Evolutionary conservation across 2,888 invertebrate genomes (phyloP).

Genomic region (Rugalucina vietnamica): DNA sequence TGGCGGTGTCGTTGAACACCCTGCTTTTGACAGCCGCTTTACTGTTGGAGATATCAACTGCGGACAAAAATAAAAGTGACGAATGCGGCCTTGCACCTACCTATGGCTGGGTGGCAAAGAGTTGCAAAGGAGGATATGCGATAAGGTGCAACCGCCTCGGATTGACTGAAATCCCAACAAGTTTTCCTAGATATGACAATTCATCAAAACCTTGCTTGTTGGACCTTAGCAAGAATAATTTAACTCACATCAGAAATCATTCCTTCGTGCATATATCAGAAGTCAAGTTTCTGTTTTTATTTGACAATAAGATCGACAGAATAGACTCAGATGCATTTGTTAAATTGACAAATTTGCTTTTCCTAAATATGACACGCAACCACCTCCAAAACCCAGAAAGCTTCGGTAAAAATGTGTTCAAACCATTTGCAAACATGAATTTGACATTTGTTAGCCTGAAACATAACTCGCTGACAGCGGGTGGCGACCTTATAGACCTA

Average conservation of each 20-base stretch:
- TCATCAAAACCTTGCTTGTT: background rate
- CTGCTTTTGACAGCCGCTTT: too few species aligned
- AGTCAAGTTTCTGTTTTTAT: constrained; percentile 18
- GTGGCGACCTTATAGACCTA: background rate
- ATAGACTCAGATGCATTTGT: constrained; percentile 32
- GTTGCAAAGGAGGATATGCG: background rate
- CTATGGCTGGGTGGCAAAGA: background rate
- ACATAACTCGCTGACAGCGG: background rate
- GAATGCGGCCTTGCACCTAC: background rate
- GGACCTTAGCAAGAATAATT: constrained; percentile 1
- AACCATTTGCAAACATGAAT: background rate
- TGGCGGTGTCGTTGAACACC: too few species aligned
- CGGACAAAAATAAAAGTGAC: too few species aligned
- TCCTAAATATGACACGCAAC: background rate
- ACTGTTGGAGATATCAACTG: too few species aligned
- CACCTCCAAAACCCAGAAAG: background rate
- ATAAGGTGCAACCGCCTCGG: background rate
- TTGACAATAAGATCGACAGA: constrained; percentile 26
- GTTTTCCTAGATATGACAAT: background rate
- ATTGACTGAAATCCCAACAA: background rate
- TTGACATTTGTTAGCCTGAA: background rate
- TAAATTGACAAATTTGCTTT: background rate
- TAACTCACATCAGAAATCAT: background rate
- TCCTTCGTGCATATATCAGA: constrained; percentile 22
- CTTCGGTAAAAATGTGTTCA: background rate